Base-by-base conservation (phyloP, 2,888 invertebrate species). In the Drosophila flavopinicola region DNA sequence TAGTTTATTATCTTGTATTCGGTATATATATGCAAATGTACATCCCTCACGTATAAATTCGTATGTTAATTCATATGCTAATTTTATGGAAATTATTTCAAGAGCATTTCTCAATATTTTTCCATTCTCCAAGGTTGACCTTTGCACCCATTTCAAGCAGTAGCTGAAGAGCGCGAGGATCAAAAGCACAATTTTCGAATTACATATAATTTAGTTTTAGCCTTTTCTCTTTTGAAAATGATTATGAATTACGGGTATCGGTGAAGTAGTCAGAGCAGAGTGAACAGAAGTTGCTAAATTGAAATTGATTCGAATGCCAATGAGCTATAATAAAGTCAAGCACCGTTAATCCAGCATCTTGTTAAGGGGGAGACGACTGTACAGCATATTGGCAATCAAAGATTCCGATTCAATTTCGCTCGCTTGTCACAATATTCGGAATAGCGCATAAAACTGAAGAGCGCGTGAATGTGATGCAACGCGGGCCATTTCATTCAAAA, bases 401-500 rank as follows among this genome's bases (percentile, higher is more conserved):
- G 78, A 78, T 56, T 85, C 75, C 84, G 59, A 83, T 86, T 79
- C 80, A 85, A 79, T 79, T 71, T 85, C 54, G 42, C 39, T 35
- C 39, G 58, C 79, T 75, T 71, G 67, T 86, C 79, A 65, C 63
- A 59, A 75, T 66, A 67, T 79, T 85, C 47, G 66, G 41, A 79
- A 79, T 86, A 51, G 80, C 44, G 54, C 63, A 83, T 86, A 56
- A 77, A 75, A 67, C 25, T 64, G 53, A 70, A 79, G 66, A 53
- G 66, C 65, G 51, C 64, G n/a, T n/a, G n/a, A n/a, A n/a, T n/a
- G 47, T 69, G 70, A 73, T 70, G 72, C 73, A 83, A 73, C 66
- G 17, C 65, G 29, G 68, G 57, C 59, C 73, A 83, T 83, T 85
- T 76, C 74, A 77, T 78, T 78, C 72, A 87, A 87, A 88, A 80